A percentile compares a stretch with the other conserved stretches of the same genome.
Conservation (phyloP, 1,140 invertebrate species). For the Drosophila neocordata region DNA sequence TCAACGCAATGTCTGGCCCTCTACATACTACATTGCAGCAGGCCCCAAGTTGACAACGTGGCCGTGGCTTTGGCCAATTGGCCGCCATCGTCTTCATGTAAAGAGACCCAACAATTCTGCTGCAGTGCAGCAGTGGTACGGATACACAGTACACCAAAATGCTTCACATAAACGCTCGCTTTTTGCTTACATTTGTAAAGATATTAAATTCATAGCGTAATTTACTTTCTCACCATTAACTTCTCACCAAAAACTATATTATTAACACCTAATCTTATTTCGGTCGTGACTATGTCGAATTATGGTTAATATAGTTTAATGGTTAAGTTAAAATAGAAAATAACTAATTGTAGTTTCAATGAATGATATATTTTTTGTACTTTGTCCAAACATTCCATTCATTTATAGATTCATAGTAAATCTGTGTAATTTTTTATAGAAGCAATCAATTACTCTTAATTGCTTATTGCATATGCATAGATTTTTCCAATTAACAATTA, state of each 20-base stretch:
- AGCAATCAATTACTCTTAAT: background rate
- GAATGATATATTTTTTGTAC: too few species aligned
- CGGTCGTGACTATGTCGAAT: background rate
- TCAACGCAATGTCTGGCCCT: constrained; percentile 46
- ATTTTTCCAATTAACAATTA: background rate
- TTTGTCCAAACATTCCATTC: too few species aligned
- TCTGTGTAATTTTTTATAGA: too few species aligned
- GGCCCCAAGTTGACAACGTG: constrained; percentile 62
- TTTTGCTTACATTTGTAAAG: background rate
- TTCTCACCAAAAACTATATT: background rate
- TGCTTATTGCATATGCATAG: background rate
- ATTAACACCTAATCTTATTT: background rate
- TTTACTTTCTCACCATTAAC: too few species aligned
- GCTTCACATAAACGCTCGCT: background rate
- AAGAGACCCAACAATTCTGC: constrained; percentile 37
- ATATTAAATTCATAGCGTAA: background rate
- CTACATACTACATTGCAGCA: constrained; percentile 18
- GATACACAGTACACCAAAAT: constrained; percentile 33
- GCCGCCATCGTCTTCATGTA: constrained; percentile 57
- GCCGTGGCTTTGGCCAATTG: constrained; percentile 69
- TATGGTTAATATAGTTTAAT: background rate
- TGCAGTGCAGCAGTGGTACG: constrained; percentile 27
- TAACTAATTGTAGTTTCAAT: too few species aligned
- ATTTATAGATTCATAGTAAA: too few species aligned
- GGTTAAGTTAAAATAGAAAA: too few species aligned